phyloP scores from a whole-genome alignment of 1,140 invertebrate species.

The Wiebesia pumilae region DNA sequence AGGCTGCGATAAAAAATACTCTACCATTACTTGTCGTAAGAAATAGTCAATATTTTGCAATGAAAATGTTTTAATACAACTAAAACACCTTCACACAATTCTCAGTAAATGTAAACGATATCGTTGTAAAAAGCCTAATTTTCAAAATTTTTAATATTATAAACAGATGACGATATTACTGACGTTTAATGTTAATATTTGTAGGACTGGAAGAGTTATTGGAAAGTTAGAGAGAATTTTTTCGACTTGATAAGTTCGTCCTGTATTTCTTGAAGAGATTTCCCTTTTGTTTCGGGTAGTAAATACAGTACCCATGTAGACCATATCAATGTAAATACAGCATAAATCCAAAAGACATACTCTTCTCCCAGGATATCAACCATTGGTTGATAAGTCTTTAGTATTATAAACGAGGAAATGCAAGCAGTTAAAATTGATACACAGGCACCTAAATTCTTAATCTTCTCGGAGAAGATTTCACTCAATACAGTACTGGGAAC shows the following conservation, averaged over 20 bases:
- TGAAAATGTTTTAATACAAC: no score
- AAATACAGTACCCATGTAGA: constrained; percentile 73
- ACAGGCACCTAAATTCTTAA: constrained; percentile 81
- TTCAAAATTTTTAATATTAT: no score
- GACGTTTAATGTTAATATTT: no score
- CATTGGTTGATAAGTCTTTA: constrained; percentile 82
- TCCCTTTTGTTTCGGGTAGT: constrained; percentile 89
- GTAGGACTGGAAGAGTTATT: no score
- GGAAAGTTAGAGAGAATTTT: no score
- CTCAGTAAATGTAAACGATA: no score
- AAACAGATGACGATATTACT: no score
- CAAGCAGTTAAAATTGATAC: constrained; percentile 82
- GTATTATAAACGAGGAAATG: constrained; percentile 80
- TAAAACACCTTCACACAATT: no score
- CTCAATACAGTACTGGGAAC: constrained; percentile 83
- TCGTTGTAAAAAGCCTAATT: no score
- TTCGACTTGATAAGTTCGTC: background rate
- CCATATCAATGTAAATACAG: constrained; percentile 77
- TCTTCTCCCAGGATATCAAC: constrained; percentile 78
- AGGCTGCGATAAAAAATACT: no score
- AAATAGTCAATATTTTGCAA: no score
- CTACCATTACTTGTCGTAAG: no score
- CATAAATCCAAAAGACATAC: constrained; percentile 84
- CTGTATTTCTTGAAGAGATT: constrained; percentile 76
- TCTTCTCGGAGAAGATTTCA: constrained; percentile 83